These are phyloP conservation scores for Aphelocoma californica DNA, from an alignment of 2,797 vertebrate genomes.

Conservation along the genomic window DNA sequence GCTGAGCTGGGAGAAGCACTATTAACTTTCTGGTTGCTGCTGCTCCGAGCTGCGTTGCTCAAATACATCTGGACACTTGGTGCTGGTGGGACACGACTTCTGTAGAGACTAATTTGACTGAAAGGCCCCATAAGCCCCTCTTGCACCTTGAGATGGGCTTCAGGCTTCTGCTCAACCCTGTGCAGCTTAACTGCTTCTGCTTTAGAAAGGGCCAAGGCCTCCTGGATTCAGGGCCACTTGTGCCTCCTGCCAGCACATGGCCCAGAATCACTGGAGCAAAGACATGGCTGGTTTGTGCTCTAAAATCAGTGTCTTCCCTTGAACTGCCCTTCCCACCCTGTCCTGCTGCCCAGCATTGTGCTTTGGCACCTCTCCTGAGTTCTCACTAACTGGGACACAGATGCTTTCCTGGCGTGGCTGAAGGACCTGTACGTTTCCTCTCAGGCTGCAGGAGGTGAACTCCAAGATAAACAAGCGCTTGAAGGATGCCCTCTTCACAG, in stretches of 20 bases:
- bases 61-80: not conserved
- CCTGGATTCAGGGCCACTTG: not conserved
- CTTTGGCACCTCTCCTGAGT: not conserved
- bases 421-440: not conserved
- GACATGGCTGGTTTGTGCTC: not conserved
- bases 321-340: not conserved
- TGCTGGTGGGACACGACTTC: not conserved
- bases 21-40: conserved; percentile 15
- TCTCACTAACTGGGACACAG: not conserved
- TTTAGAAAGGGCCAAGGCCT: not conserved
- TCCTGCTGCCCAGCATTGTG: not conserved
- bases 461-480: conserved; percentile 97
- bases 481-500: conserved; percentile 96
- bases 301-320: not conserved
- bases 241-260: not conserved
- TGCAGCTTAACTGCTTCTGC: not conserved
- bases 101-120: not conserved
- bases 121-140: not conserved
- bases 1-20: not conserved
- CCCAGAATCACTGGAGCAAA: not conserved
- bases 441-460: conserved; percentile 96
- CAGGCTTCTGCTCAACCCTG: not conserved
- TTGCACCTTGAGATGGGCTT: not conserved
- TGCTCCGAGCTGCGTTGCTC: not conserved
- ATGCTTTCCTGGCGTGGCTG: not conserved